Percentiles rank a stretch among this genome's conserved stretches.
phyloP scores from a whole-genome alignment of 2,797 vertebrate species.

The Apogon hyalosoma region DNA sequence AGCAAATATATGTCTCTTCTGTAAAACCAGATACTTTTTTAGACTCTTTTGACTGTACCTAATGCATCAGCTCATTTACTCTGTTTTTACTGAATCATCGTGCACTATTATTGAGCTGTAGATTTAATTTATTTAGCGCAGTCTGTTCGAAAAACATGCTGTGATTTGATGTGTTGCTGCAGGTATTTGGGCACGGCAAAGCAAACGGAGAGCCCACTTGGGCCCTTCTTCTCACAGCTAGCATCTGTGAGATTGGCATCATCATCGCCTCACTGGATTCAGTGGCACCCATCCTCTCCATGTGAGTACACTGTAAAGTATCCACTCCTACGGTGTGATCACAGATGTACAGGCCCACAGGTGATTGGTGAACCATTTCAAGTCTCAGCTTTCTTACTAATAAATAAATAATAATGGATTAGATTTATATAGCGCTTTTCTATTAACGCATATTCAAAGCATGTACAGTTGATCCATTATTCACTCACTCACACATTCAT shows the following conservation, averaged over 20 bases:
- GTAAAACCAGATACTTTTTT: background rate
- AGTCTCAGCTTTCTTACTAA: background rate
- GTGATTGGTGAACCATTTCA: too few species aligned
- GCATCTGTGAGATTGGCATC: constrained; percentile 98
- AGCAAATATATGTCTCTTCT: background rate
- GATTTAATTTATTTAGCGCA: background rate
- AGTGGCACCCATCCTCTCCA: constrained; percentile 98
- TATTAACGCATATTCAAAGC: too few species aligned
- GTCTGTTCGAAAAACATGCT: background rate
- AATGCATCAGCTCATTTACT: too few species aligned
- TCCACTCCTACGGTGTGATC: background rate
- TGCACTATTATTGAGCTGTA: background rate
- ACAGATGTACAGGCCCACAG: background rate
- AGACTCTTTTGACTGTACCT: background rate
- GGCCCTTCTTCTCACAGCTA: constrained; percentile 94
- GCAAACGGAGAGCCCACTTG: constrained; percentile 97
- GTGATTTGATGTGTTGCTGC: constrained; percentile 19
- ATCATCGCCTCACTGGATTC: constrained; percentile 97
- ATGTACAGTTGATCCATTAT: too few species aligned
- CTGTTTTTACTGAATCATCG: too few species aligned
- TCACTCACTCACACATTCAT: too few species aligned
- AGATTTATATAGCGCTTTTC: too few species aligned
- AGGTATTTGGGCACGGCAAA: constrained; percentile 98
- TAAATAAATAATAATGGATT: too few species aligned
- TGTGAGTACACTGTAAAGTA: constrained; percentile 81